phyloP scores from a whole-genome alignment of 2,888 invertebrate genomes.

The Stictocephala bisonia region DNA sequence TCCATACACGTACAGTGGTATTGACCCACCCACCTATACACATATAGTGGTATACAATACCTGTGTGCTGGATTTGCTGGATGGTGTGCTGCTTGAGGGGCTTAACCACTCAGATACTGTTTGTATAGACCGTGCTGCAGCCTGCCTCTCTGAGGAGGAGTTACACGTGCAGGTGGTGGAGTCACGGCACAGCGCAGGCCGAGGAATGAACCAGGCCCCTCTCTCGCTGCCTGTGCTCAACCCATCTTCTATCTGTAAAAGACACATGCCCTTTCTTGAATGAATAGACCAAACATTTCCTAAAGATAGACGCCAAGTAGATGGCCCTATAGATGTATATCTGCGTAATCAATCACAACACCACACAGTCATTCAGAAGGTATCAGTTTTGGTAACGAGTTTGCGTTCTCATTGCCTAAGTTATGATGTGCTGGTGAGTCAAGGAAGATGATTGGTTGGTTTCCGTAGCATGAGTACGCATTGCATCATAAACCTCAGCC shows the following conservation, averaged over 20 bases:
- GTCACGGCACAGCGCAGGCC: slow-evolving; percentile 74
- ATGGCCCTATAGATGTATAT: too few relatives aligned
- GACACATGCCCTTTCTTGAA: too few relatives aligned
- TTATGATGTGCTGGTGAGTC: slow-evolving; percentile 25
- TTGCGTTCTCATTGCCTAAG: too few relatives aligned
- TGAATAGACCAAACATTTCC: too few relatives aligned
- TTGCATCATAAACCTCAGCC: slow-evolving; percentile 13
- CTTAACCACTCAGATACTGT: slow-evolving; percentile 56
- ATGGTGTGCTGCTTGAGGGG: slow-evolving; percentile 50
- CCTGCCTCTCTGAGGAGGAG: slow-evolving; percentile 36
- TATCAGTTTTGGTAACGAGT: too few relatives aligned
- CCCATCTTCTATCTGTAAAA: slow-evolving; percentile 54
- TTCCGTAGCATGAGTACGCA: slow-evolving; percentile 7
- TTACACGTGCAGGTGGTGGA: slow-evolving; percentile 60
- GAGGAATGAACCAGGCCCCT: slow-evolving; percentile 81
- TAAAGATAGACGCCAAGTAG: too few relatives aligned
- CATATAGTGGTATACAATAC: too few relatives aligned
- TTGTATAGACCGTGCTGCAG: slow-evolving; percentile 52
- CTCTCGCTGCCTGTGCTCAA: background rate
- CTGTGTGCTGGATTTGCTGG: slow-evolving; percentile 78
- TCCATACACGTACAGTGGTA: too few relatives aligned
- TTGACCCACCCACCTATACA: too few relatives aligned
- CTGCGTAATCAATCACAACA: too few relatives aligned
- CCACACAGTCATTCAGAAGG: too few relatives aligned
- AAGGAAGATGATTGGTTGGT: slow-evolving; percentile 9